These are phyloP conservation scores for Anguilla marmorata DNA, from an alignment of 2,797 vertebrate genomes.

Conservation along the genomic window DNA sequence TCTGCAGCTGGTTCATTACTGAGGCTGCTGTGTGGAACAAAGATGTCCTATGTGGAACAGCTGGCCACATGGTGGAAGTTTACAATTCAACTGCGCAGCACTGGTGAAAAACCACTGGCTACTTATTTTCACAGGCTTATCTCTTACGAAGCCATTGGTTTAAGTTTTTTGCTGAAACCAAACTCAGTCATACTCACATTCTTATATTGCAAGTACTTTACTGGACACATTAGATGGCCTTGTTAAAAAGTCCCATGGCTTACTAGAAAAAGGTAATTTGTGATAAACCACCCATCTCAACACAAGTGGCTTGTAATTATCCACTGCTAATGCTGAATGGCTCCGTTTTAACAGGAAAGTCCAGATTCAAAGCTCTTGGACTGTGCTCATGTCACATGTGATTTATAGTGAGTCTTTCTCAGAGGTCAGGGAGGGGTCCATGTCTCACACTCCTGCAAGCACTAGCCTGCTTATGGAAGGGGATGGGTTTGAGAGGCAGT, in stretches of 20 bases:
- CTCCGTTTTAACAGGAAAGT: neutral
- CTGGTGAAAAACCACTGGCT: neutral
- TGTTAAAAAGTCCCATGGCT: neutral
- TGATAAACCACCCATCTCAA: neutral
- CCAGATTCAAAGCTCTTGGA: neutral
- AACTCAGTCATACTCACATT: neutral
- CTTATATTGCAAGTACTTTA: neutral
- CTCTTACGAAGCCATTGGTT: neutral
- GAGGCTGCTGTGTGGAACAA: neutral
- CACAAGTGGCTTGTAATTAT: neutral
- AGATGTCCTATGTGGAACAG: neutral
- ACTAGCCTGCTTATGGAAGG: neutral
- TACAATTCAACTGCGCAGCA: neutral
- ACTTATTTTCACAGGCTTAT: neutral
- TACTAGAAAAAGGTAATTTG: neutral
- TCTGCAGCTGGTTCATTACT: neutral
- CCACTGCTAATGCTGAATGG: neutral
- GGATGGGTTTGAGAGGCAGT: neutral
- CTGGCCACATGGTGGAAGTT: neutral
- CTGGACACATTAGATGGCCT: neutral
- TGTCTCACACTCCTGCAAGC: neutral
- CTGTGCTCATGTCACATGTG: neutral
- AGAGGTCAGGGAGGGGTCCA: neutral
- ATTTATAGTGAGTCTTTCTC: neutral
- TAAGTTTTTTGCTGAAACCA: neutral